Evolutionary conservation across 2,113 vertebrate genomes (phyloP), one percentile per base, ranked within the genome.

Genomic region (Psilopsiagon aymara): DNA sequence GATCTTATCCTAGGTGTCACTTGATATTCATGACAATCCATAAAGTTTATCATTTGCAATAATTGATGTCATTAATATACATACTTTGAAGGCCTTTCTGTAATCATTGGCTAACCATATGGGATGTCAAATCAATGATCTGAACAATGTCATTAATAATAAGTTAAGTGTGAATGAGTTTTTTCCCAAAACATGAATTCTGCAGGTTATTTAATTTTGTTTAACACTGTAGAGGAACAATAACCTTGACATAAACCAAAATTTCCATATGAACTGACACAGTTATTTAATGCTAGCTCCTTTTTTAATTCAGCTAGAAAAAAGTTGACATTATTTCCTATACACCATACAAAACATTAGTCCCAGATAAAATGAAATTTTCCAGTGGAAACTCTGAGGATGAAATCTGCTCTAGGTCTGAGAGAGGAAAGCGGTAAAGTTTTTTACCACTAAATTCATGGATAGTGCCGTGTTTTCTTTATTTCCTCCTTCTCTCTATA

Each of bases 121-220:
- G 31, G 71, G 53, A 89, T 33, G 5, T 93, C 96, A 98, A 98
- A 98, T 97, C 97, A 97, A 97, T 96, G 79, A 70, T 80, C 82
- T 97, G 89, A 93, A 96, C 37, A 70, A 79, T 55, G 70, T 94
- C 85, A 95, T 97, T 97, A 98, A 94, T 97, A 97, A 73, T 73
- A 82, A 90, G 82, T 84, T 95, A 94, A 90, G 86, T 77, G 53
- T 95, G 74, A 96, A 25, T 52, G 75, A 90, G 3, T 49, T 96
- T 95, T 95, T 83, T 46, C 75, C 59, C 75, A 93, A 96, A 95
- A 92, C 86, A 96, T 21, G 10, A 91, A 87, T 94, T 73, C 74
- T 73, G 47, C 33, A 63, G 7, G 23, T 84, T 62, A 49, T 67
- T 89, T 83, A 63, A 77, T 74, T 93, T 86, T 24, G 85, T 2